phyloP scores from a whole-genome alignment of 1,140 invertebrate genomes.

The Drosophila neocordata region DNA sequence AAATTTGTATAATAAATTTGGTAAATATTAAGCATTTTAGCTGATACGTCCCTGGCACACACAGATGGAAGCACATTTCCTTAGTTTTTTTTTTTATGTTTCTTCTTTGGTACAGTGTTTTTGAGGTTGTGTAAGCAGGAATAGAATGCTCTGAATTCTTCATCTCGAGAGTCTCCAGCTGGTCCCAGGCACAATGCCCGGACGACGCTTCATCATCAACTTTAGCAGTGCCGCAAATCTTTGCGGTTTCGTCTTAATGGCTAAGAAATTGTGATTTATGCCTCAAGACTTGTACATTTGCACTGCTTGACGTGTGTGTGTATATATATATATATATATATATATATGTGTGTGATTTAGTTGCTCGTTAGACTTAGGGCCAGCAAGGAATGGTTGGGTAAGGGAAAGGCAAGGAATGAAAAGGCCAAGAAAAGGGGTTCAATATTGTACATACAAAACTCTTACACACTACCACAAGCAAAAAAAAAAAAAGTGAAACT shows the following conservation, averaged over 20 bases:
- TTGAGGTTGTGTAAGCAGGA: neutral
- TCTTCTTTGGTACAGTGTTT: conserved; percentile 14
- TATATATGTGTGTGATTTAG: conserved; percentile 53
- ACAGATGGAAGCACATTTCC: neutral
- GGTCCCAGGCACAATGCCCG: conserved; percentile 17
- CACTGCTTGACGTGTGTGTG: conserved; percentile 24
- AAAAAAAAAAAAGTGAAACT: conserved; percentile 24
- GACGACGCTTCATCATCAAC: conserved; percentile 56
- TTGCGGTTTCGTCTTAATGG: conserved; percentile 79
- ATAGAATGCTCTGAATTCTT: conserved; percentile 8
- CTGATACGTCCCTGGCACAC: neutral
- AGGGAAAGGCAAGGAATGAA: neutral
- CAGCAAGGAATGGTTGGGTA: neutral
- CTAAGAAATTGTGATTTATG: conserved; percentile 82
- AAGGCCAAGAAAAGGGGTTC: conserved; percentile 5
- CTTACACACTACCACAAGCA: neutral
- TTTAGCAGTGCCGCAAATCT: conserved; percentile 73
- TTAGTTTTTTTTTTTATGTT: conserved; percentile 1
- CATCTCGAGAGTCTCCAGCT: conserved; percentile 20
- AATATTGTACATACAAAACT: neutral
- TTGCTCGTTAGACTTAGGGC: conserved; percentile 46
- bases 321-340: conserved; percentile 14
- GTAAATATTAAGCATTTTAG: neutral
- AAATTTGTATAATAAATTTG: neutral
- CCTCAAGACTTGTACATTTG: conserved; percentile 66